Conservation (phyloP, 2,888 invertebrate species). For the Tachystola acroxantha region DNA sequence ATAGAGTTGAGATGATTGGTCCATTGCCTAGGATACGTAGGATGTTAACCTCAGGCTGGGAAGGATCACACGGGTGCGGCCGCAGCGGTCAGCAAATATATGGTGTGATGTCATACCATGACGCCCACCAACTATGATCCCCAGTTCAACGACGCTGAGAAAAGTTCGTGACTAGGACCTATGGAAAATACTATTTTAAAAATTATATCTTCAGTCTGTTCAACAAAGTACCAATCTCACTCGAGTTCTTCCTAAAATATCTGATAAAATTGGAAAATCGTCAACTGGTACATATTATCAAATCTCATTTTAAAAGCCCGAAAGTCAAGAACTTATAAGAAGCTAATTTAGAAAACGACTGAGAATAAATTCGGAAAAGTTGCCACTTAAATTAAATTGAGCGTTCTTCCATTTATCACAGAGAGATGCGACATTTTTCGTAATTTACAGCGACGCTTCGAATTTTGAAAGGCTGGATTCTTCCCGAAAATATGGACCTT, state of each 20-base stretch:
- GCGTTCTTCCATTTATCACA: conserved; percentile 29
- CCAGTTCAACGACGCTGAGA: too few relatives aligned
- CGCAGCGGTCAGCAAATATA: conserved; percentile 32
- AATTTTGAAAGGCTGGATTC: conserved; percentile 22
- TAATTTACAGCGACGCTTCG: conserved; percentile 26
- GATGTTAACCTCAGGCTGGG: conserved; percentile 57
- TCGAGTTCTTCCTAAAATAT: too few relatives aligned
- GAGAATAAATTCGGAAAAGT: conserved; percentile 15
- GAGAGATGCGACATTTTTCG: conserved; percentile 23
- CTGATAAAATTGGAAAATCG: conserved; percentile 2
- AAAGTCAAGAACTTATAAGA: conserved; percentile 15
- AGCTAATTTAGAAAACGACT: conserved; percentile 8
- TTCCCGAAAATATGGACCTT: conserved; percentile 15
- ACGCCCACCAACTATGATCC: conserved; percentile 39
- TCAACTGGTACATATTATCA: neutral
- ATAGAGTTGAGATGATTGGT: conserved; percentile 42
- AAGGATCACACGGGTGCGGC: conserved; percentile 22
- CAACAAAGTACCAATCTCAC: too few relatives aligned
- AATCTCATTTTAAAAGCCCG: conserved; percentile 11
- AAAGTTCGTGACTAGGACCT: too few relatives aligned
- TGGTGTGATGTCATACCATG: conserved; percentile 57
- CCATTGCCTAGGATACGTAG: conserved; percentile 34
- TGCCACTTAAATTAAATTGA: conserved; percentile 22
- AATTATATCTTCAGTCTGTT: too few relatives aligned
- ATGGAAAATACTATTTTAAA: too few relatives aligned